Percentiles rank a stretch among this genome's conserved stretches.
Evolutionary conservation across 2,888 invertebrate species (phyloP).

Genomic region (Troides helena): DNA sequence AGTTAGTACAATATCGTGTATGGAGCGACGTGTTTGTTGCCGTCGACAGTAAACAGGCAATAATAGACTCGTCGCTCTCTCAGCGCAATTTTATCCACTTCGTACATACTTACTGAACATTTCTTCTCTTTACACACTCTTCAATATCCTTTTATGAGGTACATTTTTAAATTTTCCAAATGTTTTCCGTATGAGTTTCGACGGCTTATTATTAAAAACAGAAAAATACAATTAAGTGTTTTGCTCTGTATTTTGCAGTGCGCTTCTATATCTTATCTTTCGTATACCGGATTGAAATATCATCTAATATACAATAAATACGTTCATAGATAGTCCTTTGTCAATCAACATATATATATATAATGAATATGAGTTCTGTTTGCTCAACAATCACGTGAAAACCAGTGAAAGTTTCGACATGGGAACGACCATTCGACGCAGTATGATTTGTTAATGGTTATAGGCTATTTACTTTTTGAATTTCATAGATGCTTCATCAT

Average conservation of each 20-base stretch:
- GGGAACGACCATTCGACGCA: too few relatives aligned
- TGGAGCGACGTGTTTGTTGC: constrained; percentile 5
- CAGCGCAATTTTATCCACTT: constrained; percentile 9
- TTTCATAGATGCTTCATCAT: too few relatives aligned
- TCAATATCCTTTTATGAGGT: constrained; percentile 4
- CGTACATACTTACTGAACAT: constrained; percentile 3
- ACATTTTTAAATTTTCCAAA: constrained; percentile 1
- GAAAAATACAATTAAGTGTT: background rate
- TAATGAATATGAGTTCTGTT: too few relatives aligned
- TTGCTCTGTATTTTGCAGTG: background rate
- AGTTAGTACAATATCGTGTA: background rate
- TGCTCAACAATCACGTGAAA: too few relatives aligned
- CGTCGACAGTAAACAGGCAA: constrained; percentile 13
- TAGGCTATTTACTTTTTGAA: too few relatives aligned
- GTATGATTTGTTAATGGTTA: too few relatives aligned
- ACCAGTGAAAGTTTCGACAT: too few relatives aligned
- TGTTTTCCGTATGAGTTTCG: background rate
- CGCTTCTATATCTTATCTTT: too few relatives aligned
- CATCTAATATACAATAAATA: too few relatives aligned
- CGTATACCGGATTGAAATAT: too few relatives aligned
- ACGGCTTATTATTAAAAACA: background rate
- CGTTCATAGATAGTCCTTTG: too few relatives aligned
- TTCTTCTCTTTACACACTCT: constrained; percentile 8
- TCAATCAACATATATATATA: too few relatives aligned
- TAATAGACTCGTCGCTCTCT: constrained; percentile 9